Base-by-base conservation (phyloP, 1,140 invertebrate species). In the Geopemphigus sp. region DNA sequence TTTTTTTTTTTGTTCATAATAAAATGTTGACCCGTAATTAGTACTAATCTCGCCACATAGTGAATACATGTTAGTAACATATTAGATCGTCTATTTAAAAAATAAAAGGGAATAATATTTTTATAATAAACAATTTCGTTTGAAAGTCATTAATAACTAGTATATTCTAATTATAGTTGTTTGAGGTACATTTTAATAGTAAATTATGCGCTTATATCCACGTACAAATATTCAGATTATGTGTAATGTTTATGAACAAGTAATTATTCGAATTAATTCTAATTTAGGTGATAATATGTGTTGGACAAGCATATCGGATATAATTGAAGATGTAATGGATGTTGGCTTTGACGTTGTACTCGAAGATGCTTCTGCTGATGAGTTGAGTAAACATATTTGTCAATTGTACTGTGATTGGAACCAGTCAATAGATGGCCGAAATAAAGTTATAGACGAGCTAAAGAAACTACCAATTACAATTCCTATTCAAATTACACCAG, bases 261-360 rank as follows among this genome's bases (percentile, higher is more conserved):
- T 50, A 72, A 10, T 72, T 3, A 70, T 39, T 64, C 29, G 17
- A 24, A 47, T 68, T 11, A 5, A 32, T 72, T 11, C 17, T 54
- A 29, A 72, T 74, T 56, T 26, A 76, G 73, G 73, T 39, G 54
- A 61, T 10, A 57, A 50, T 10, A 56, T 59, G 39, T 63, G 57
- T 61, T 78, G 74, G 74, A 78, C 74, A 5, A 59, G 1, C 10
- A 59, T 78, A 78, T 78, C 74, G 12, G 74, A 78, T 29, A 78
- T 78, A 45, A 78, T 78, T 26, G 74, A 78, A 78, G 74, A 78
- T 15, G 57, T 63, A 45, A 78, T 78, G 74, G 74, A 78, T 61
- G 57, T 78, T 50, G 74, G 74, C 2, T 78, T 78, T 50, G 74
- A 78, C 63, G 74, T 78, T 26, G 39, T 78, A 11, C 57, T 78